These are phyloP conservation scores for Dascyllus trimaculatus DNA, from an alignment of 2,113 vertebrate genomes.

Conservation along the genomic window DNA sequence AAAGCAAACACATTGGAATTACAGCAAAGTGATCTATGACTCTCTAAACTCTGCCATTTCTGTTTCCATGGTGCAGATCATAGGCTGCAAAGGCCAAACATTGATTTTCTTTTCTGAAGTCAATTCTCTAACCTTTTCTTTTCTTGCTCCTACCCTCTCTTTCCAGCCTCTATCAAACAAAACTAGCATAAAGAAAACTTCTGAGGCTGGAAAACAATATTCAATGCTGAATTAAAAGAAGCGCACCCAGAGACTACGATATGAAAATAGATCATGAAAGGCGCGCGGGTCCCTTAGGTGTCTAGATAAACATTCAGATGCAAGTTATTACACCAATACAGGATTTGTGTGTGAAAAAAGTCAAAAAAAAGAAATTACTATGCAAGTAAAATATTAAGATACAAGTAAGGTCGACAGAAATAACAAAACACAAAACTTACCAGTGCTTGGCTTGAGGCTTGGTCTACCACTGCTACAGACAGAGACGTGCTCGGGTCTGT, in stretches of 20 bases:
- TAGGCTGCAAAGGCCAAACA: conserved; percentile 73
- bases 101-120: conserved; percentile 75
- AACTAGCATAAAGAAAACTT: conserved; percentile 34
- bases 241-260: background rate
- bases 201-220: conserved; percentile 8
- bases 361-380: background rate
- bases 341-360: conserved; percentile 16
- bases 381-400: background rate
- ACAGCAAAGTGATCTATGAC: conserved; percentile 69
- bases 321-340: background rate
- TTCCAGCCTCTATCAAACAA: conserved; percentile 51
- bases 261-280: conserved; percentile 49
- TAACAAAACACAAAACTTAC: conserved; percentile 79
- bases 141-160: conserved; percentile 45
- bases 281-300: conserved; percentile 1
- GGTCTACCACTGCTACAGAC: conserved; percentile 92
- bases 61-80: conserved; percentile 78
- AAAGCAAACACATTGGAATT: conserved; percentile 66
- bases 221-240: conserved; percentile 28
- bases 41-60: conserved; percentile 69
- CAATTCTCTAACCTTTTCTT: conserved; percentile 76
- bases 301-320: conserved; percentile 21
- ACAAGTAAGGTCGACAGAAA: conserved; percentile 18
- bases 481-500: conserved; percentile 86
- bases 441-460: conserved; percentile 93